Evolutionary conservation across 1,140 invertebrate genomes (phyloP).

Genomic region (Nylanderia fulva): DNA sequence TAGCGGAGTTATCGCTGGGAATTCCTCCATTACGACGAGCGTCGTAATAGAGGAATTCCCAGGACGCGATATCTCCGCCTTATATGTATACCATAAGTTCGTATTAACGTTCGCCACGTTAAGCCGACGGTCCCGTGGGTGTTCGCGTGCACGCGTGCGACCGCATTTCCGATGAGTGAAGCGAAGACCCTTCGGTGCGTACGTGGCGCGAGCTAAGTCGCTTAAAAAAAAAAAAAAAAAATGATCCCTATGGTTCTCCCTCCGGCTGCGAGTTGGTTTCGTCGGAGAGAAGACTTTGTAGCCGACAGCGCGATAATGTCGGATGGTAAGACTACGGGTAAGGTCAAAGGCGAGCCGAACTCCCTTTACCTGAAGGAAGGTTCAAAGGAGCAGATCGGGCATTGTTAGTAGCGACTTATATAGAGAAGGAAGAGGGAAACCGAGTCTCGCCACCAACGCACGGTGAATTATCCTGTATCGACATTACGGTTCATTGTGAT

Average conservation of each 20-base stretch:
- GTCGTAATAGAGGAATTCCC: not conserved
- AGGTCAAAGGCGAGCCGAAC: slow-evolving; percentile 54
- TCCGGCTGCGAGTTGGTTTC: no score
- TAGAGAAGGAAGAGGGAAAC: not conserved
- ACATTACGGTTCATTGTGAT: slow-evolving; percentile 48
- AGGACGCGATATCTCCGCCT: slow-evolving; percentile 3
- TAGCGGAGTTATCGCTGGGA: not conserved
- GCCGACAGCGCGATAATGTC: slow-evolving; percentile 46
- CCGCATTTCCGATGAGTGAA: slow-evolving; percentile 31
- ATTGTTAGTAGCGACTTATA: slow-evolving; percentile 54
- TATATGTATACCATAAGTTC: not conserved
- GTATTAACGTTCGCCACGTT: slow-evolving; percentile 11
- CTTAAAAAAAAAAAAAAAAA: slow-evolving; percentile 37
- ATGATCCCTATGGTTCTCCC: not conserved
- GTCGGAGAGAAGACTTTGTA: slow-evolving; percentile 32
- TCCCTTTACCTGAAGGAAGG: slow-evolving; percentile 29
- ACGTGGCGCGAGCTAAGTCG: slow-evolving; percentile 19
- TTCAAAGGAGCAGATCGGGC: slow-evolving; percentile 36
- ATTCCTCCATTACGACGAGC: no score
- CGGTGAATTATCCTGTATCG: slow-evolving; percentile 55
- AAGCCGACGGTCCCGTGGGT: not conserved
- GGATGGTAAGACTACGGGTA: slow-evolving; percentile 51
- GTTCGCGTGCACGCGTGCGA: not conserved
- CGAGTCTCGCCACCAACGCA: slow-evolving; percentile 8
- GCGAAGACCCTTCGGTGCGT: not conserved